Percentiles rank a stretch among this genome's conserved stretches.
Evolutionary conservation across 1,140 invertebrate species (phyloP).

Genomic region (Doryteuthis pealeii): DNA sequence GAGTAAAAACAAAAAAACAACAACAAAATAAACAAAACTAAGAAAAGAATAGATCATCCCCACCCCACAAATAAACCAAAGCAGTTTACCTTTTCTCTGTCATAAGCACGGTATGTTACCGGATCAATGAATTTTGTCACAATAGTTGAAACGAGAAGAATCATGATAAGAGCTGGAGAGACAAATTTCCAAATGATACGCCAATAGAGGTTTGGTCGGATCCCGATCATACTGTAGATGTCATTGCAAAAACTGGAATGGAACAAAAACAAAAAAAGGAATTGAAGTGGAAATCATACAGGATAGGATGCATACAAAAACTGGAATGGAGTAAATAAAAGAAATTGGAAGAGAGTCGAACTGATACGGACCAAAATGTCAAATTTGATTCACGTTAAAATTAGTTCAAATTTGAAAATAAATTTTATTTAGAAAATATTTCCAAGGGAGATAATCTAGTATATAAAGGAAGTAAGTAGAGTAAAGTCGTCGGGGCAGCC

Average conservation of each 20-base stretch:
- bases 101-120: slow-evolving; percentile 44
- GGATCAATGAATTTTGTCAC: slow-evolving; percentile 44
- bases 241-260: slow-evolving; percentile 52
- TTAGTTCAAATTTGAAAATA: no score
- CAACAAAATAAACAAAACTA: not conserved
- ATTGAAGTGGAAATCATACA: not conserved
- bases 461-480: no score
- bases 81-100: slow-evolving; percentile 31
- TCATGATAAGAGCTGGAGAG: slow-evolving; percentile 41
- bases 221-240: slow-evolving; percentile 50
- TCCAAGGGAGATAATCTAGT: no score
- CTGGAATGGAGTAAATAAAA: no score
- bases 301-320: not conserved
- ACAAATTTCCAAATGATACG: slow-evolving; percentile 48
- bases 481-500: no score
- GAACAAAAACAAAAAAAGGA: not conserved
- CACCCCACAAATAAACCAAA: not conserved
- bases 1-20: not conserved
- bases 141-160: slow-evolving; percentile 39
- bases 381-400: no score
- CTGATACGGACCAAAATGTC: no score
- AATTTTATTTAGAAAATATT: no score
- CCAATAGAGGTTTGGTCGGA: slow-evolving; percentile 41
- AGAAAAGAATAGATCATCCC: no score
- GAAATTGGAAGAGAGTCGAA: no score